Conservation (phyloP, 2,797 vertebrate species). For the Microctenopoma stevenorrisi region DNA sequence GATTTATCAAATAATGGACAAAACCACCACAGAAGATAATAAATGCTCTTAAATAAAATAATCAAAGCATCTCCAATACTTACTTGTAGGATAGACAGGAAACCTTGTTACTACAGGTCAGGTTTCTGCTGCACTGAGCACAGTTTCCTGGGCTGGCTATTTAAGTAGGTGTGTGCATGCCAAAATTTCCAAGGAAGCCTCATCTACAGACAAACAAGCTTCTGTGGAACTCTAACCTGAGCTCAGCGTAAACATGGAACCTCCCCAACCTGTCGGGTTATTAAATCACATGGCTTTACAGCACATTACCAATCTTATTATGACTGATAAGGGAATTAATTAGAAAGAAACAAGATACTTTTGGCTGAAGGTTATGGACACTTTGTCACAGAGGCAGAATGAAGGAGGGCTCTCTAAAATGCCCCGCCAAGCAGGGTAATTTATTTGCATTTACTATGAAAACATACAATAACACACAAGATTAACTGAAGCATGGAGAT, state of each 20-base stretch:
- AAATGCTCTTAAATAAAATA: neutral
- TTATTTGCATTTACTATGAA: constrained; percentile 83
- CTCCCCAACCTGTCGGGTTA: rapidly evolving
- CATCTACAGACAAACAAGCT: rapidly evolving
- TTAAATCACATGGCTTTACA: rapidly evolving
- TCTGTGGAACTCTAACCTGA: constrained; percentile 18
- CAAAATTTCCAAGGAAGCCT: constrained; percentile 28
- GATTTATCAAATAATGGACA: neutral
- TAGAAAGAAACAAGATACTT: neutral
- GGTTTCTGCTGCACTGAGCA: neutral
- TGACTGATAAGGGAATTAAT: neutral
- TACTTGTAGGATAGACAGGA: neutral
- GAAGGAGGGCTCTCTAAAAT: constrained; percentile 59
- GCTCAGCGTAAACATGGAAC: rapidly evolving
- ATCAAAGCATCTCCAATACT: constrained; percentile 8
- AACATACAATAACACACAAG: constrained; percentile 78
- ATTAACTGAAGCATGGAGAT: constrained; percentile 74
- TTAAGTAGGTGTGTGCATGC: neutral
- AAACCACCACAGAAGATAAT: neutral
- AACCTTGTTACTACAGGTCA: neutral
- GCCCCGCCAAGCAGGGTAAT: constrained; percentile 64
- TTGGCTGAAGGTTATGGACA: rapidly evolving
- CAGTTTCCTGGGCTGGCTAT: neutral
- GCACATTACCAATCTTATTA: rapidly evolving
- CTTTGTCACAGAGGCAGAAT: constrained; percentile 19